Conservation (phyloP, 2,113 vertebrate genomes). For the Chaenocephalus aceratus region DNA sequence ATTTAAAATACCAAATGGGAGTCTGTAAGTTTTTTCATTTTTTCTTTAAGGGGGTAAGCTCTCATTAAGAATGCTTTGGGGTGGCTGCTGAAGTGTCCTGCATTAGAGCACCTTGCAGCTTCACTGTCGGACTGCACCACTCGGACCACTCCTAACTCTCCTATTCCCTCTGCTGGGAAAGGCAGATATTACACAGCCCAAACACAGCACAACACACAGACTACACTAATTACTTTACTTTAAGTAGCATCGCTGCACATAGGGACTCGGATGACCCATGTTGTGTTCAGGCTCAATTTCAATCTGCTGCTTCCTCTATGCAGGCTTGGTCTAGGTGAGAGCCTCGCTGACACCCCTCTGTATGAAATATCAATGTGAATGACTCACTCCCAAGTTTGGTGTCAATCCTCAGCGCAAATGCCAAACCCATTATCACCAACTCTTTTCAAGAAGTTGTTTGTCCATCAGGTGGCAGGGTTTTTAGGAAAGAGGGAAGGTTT, state of each 20-base stretch:
- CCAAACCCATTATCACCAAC: conserved; percentile 82
- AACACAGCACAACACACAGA: conserved; percentile 9
- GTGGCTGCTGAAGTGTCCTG: conserved; percentile 58
- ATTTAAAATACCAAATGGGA: conserved; percentile 13
- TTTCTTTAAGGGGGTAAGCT: conserved; percentile 18
- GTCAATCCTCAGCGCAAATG: conserved; percentile 85
- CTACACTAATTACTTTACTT: conserved; percentile 35
- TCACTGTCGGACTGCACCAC: conserved; percentile 68
- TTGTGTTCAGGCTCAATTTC: conserved; percentile 31
- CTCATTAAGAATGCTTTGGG: conserved; percentile 51
- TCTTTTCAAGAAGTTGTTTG: conserved; percentile 78
- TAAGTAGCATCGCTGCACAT: conserved; percentile 3
- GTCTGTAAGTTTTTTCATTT: conserved; percentile 21
- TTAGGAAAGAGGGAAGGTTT: conserved; percentile 56
- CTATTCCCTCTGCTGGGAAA: conserved; percentile 87
- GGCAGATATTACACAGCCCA: conserved; percentile 83
- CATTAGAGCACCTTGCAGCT: conserved; percentile 65
- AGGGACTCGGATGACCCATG: not conserved
- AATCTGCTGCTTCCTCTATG: conserved; percentile 45
- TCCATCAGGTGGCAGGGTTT: conserved; percentile 65
- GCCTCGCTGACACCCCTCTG: conserved; percentile 62
- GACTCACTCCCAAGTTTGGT: conserved; percentile 83
- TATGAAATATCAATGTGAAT: conserved; percentile 85
- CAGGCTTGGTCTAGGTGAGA: conserved; percentile 63
- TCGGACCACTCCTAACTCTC: conserved; percentile 81